These are phyloP conservation scores for Phalangium opilio DNA, from an alignment of 2,888 invertebrate genomes.

Conservation along the genomic window DNA sequence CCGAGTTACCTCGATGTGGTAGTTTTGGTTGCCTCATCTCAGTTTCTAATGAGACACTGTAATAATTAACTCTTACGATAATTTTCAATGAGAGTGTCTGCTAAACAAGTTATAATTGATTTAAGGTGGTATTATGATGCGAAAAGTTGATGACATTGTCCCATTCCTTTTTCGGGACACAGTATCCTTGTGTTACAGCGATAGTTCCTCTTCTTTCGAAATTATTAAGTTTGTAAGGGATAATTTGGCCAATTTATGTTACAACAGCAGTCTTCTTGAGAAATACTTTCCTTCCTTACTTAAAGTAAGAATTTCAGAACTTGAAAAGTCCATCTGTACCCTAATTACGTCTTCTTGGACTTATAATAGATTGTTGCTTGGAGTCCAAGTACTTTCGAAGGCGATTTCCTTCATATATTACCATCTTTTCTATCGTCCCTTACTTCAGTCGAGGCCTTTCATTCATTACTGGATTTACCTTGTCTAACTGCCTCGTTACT, in stretches of 20 bases:
- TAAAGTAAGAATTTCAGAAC: conserved; percentile 11
- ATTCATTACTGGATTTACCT: conserved; percentile 12
- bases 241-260: conserved; percentile 15
- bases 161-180: conserved; percentile 14
- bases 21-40: no score
- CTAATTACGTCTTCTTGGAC: no score
- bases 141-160: conserved; percentile 12
- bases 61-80: no score
- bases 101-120: neutral
- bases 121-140: conserved; percentile 14
- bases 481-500: conserved; percentile 13
- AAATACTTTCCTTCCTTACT: conserved; percentile 17
- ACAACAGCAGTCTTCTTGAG: conserved; percentile 16
- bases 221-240: conserved; percentile 12
- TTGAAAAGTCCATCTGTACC: no score
- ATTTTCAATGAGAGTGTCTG: no score
- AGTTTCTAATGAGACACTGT: no score
- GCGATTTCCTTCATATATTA: conserved; percentile 12
- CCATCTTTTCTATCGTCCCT: conserved; percentile 16
- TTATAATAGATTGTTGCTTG: conserved; percentile 13
- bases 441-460: conserved; percentile 14
- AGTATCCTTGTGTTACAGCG: conserved; percentile 10
- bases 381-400: conserved; percentile 11
- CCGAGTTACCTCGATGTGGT: no score
- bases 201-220: conserved; percentile 13